Conservation (phyloP, 2,888 invertebrate species). For the Poecilobothrus nobilitatus region DNA sequence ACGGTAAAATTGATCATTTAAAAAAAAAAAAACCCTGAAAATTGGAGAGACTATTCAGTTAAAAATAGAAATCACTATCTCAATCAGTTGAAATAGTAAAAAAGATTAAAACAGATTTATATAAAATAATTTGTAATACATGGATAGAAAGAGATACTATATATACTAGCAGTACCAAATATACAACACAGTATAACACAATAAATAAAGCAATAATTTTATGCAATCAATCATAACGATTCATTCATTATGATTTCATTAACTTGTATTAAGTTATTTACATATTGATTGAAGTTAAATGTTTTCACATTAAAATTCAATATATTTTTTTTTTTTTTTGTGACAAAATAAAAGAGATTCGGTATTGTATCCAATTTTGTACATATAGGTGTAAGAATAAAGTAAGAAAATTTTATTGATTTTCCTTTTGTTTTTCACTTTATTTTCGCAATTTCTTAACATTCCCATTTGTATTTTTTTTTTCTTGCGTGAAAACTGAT, state of each 20-base stretch:
- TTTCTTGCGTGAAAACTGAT: not conserved
- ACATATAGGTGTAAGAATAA: not conserved
- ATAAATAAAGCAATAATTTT: not conserved
- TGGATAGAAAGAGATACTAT: no score
- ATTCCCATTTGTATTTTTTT: not conserved
- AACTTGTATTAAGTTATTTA: not conserved
- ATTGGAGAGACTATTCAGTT: no score
- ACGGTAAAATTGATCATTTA: no score
- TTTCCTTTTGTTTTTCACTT: not conserved
- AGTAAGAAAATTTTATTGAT: not conserved
- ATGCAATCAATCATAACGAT: constrained; percentile 4
- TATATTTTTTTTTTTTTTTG: not conserved
- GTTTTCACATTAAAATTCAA: not conserved
- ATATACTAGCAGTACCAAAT: no score
- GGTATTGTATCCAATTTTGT: no score
- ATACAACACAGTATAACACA: not conserved
- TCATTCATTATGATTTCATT: constrained; percentile 3
- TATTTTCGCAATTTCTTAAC: no score
- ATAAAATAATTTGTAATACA: no score
- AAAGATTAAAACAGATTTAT: no score
- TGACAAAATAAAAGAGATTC: no score
- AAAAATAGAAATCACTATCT: no score
- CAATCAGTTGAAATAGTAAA: no score
- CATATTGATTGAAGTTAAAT: constrained; percentile 4
- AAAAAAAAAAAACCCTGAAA: no score